Evolutionary conservation across 2,888 invertebrate genomes (phyloP).

Genomic region (Cheilosia vulpina): DNA sequence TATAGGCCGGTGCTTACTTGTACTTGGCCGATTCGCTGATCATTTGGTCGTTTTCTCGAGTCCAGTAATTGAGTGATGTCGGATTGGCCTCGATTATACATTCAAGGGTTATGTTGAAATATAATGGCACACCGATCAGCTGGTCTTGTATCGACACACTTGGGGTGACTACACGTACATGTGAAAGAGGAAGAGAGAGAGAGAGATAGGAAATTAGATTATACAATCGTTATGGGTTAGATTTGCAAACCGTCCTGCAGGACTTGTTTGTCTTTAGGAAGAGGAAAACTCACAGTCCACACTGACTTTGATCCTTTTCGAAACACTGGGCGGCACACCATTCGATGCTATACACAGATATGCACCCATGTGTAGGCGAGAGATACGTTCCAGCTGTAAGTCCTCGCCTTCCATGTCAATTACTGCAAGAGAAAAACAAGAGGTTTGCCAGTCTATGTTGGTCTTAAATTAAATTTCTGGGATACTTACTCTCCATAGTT

Average conservation of each 20-base stretch:
- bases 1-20: conserved; percentile 82
- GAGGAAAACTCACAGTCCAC: conserved; percentile 92
- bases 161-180: conserved; percentile 89
- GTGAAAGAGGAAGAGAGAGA: neutral
- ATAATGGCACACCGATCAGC: conserved; percentile 92
- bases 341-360: conserved; percentile 94
- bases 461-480: conserved; percentile 69
- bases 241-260: too few species aligned
- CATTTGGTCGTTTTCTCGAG: conserved; percentile 93
- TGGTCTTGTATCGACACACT: conserved; percentile 97
- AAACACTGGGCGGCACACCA: conserved; percentile 94
- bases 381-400: conserved; percentile 92
- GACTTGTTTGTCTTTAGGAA: too few species aligned
- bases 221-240: neutral
- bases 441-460: conserved; percentile 44
- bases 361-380: conserved; percentile 95
- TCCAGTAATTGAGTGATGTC: conserved; percentile 95
- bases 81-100: conserved; percentile 96
- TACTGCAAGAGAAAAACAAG: conserved; percentile 84
- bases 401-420: conserved; percentile 93
- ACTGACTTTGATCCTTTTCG: conserved; percentile 96
- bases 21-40: conserved; percentile 94
- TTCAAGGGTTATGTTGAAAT: conserved; percentile 92
- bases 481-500: conserved; percentile 88
- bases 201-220: conserved; percentile 10